Evolutionary conservation across 2,888 invertebrate genomes (phyloP).

Genomic region (Tanaodytes sp.): DNA sequence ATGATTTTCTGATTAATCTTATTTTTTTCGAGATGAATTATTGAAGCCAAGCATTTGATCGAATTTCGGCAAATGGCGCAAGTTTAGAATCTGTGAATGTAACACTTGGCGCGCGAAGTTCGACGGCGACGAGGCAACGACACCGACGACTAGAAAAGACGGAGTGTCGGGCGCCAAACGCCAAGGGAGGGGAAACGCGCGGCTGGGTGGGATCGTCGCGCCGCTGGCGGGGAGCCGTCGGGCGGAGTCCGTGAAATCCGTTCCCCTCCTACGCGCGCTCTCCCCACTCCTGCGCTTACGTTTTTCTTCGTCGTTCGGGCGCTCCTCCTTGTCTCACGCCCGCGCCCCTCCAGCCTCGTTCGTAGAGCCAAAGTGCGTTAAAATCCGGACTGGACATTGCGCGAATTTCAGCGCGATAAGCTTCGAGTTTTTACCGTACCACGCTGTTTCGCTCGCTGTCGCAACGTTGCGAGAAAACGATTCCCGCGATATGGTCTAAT

Average conservation of each 20-base stretch:
- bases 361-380: slow-evolving; percentile 44
- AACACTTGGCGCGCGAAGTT: slow-evolving; percentile 71
- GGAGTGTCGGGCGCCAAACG: slow-evolving; percentile 44
- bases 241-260: slow-evolving; percentile 44
- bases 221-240: slow-evolving; percentile 23
- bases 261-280: slow-evolving; percentile 42
- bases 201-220: slow-evolving; percentile 29
- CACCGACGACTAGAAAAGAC: slow-evolving; percentile 57
- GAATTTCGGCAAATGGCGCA: too few relatives aligned
- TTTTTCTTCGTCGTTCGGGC: slow-evolving; percentile 58
- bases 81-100: slow-evolving; percentile 69
- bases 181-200: slow-evolving; percentile 56
- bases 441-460: slow-evolving; percentile 52
- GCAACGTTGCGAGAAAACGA: slow-evolving; percentile 19
- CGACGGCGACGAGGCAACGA: slow-evolving; percentile 54
- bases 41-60: too few relatives aligned
- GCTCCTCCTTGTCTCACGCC: slow-evolving; percentile 68
- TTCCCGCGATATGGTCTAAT: slow-evolving; percentile 20
- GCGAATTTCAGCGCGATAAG: slow-evolving; percentile 67
- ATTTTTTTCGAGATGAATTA: too few relatives aligned
- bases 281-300: slow-evolving; percentile 68
- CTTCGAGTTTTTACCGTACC: slow-evolving; percentile 61
- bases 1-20: too few relatives aligned
- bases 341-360: slow-evolving; percentile 58
- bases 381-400: slow-evolving; percentile 55